Evolutionary conservation across 2,888 invertebrate genomes (phyloP).

Genomic region (Cryptophagus acutangulus): DNA sequence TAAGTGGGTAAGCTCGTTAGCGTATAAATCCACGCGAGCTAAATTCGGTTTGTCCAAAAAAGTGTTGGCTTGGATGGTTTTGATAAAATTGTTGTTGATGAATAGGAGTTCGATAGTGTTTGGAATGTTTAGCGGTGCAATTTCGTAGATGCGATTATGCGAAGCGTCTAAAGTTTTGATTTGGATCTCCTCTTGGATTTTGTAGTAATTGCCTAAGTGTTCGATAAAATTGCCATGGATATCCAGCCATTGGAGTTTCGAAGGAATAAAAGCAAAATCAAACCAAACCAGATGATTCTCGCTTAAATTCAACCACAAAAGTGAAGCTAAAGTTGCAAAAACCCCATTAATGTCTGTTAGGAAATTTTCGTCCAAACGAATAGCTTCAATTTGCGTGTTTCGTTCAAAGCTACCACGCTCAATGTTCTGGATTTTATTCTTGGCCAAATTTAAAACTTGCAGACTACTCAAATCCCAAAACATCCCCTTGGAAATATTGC

Average conservation of each 20-base stretch:
- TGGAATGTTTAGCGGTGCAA: conserved; percentile 79
- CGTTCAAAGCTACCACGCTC: conserved; percentile 79
- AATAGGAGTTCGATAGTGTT: conserved; percentile 83
- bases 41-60: conserved; percentile 81
- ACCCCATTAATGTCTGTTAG: conserved; percentile 86
- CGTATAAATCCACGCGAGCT: conserved; percentile 84
- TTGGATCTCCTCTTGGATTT: conserved; percentile 73
- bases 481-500: conserved; percentile 79
- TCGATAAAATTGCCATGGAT: conserved; percentile 87
- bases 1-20: conserved; percentile 77
- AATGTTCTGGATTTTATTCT: conserved; percentile 82
- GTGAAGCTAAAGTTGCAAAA: conserved; percentile 76
- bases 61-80: conserved; percentile 75
- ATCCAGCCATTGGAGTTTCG: conserved; percentile 84
- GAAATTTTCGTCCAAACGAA: conserved; percentile 82
- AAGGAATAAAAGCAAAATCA: conserved; percentile 87
- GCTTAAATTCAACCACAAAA: conserved; percentile 83
- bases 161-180: conserved; percentile 85
- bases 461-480: conserved; percentile 79
- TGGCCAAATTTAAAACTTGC: conserved; percentile 82
- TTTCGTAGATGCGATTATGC: conserved; percentile 79
- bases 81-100: conserved; percentile 84
- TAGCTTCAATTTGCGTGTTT: conserved; percentile 77
- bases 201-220: conserved; percentile 82
- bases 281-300: conserved; percentile 91